A percentile compares a stretch with the other conserved stretches of the same genome.
phyloP scores from a whole-genome alignment of 1,140 invertebrate species.

The Oryzaephilus surinamensis region DNA sequence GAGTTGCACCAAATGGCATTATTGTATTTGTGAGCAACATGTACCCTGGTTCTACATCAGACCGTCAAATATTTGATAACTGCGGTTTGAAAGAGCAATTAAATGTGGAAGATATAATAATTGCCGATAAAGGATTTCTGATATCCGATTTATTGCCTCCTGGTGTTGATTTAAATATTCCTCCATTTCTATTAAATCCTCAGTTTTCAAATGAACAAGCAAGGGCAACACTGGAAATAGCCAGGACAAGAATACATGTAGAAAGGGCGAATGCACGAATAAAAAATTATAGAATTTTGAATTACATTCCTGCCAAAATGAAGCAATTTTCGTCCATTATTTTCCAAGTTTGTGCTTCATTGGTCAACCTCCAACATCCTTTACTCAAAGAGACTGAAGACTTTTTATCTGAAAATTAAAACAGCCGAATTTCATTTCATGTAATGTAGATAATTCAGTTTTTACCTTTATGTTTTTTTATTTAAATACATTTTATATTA shows the following conservation, averaged over 20 bases:
- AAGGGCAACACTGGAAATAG: conserved; percentile 1
- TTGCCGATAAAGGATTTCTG: conserved; percentile 20
- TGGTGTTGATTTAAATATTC: conserved; percentile 16
- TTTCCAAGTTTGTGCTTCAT: conserved; percentile 7
- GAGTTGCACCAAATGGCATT: conserved; percentile 20
- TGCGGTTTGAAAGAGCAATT: conserved; percentile 8
- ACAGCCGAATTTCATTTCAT: too few species aligned
- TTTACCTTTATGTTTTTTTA: too few species aligned
- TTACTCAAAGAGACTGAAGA: conserved; percentile 7
- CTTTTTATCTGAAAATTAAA: too few species aligned
- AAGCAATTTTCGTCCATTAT: neutral
- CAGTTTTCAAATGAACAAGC: conserved; percentile 15
- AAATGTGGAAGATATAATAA: conserved; percentile 12
- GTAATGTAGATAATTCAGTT: too few species aligned
- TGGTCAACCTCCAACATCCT: conserved; percentile 6
- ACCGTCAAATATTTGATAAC: conserved; percentile 18
- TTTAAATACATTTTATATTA: too few species aligned
- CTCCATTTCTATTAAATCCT: conserved; percentile 17
- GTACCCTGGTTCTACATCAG: conserved; percentile 18
- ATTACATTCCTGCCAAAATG: conserved; percentile 1
- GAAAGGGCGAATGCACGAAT: conserved; percentile 5
- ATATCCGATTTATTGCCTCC: conserved; percentile 15
- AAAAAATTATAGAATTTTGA: conserved; percentile 2
- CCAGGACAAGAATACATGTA: conserved; percentile 7
- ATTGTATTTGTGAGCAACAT: conserved; percentile 16